A percentile compares a stretch with the other conserved stretches of the same genome.
Evolutionary conservation across 1,140 invertebrate species (phyloP).

Genomic region (Solenopsis fugax): DNA sequence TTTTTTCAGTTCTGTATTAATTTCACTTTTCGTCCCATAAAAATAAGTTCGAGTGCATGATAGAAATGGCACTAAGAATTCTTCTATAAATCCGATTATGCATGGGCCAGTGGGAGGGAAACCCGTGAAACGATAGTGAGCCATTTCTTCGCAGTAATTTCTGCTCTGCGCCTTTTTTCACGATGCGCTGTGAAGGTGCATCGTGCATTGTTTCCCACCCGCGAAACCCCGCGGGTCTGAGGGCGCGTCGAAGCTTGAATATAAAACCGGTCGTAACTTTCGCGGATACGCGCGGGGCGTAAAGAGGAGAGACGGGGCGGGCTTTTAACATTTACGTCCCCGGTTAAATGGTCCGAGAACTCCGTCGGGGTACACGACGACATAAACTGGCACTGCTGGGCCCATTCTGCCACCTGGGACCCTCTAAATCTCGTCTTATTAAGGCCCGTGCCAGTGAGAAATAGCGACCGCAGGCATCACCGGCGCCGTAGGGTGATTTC

Average conservation of each 20-base stretch:
- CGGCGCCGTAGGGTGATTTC: background rate
- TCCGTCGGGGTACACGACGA: slow-evolving; percentile 13
- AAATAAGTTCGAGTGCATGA: background rate
- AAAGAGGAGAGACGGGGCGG: slow-evolving; percentile 43
- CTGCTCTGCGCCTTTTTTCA: background rate
- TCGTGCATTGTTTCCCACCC: background rate
- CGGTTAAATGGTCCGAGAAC: slow-evolving; percentile 60
- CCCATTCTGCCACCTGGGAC: slow-evolving; percentile 73
- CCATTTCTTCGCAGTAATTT: slow-evolving; percentile 32
- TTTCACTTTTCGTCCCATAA: background rate
- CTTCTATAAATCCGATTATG: slow-evolving; percentile 68
- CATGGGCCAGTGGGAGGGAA: slow-evolving; percentile 6
- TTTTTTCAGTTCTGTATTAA: background rate
- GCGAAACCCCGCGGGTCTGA: background rate
- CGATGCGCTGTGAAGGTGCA: background rate
- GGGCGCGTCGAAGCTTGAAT: slow-evolving; percentile 18
- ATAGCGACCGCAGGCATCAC: slow-evolving; percentile 7
- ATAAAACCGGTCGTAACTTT: slow-evolving; percentile 66
- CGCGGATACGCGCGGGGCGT: slow-evolving; percentile 13
- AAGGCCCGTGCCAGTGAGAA: slow-evolving; percentile 44
- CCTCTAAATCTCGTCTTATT: slow-evolving; percentile 76
- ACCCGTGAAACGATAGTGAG: slow-evolving; percentile 49
- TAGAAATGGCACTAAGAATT: slow-evolving; percentile 22
- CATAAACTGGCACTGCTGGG: slow-evolving; percentile 42
- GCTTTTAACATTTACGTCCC: slow-evolving; percentile 66